phyloP scores from a whole-genome alignment of 2,113 vertebrate genomes.

The Damaliscus lunatus region DNA sequence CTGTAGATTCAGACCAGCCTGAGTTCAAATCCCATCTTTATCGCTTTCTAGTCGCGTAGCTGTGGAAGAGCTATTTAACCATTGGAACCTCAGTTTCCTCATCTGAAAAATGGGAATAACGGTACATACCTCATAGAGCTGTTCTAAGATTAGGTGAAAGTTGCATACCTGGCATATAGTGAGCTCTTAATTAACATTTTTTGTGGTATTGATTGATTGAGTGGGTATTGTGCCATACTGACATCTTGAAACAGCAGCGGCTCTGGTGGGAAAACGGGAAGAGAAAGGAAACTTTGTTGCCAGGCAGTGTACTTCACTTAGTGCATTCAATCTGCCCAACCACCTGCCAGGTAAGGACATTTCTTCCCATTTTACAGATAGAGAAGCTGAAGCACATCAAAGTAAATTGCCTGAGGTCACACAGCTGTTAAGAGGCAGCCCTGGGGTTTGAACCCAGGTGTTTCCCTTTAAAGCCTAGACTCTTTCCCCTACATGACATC shows the following conservation, averaged over 20 bases:
- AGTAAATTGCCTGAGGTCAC: neutral
- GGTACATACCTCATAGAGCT: neutral
- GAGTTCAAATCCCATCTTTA: neutral
- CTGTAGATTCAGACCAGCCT: neutral
- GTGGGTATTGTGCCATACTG: neutral
- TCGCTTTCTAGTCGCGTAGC: neutral
- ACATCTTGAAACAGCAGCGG: neutral
- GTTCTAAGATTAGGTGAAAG: neutral
- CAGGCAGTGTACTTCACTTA: no score
- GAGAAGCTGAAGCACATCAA: neutral
- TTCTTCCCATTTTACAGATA: neutral
- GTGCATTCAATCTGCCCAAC: neutral
- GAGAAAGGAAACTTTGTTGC: neutral
- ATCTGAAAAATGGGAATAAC: neutral
- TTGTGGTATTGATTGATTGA: neutral
- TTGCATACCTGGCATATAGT: accelerated
- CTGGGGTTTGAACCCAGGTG: neutral
- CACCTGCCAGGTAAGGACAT: neutral
- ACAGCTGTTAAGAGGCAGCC: neutral
- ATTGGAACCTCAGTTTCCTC: neutral
- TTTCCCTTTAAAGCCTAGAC: neutral
- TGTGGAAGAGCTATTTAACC: neutral
- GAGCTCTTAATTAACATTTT: neutral
- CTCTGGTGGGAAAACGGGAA: neutral
- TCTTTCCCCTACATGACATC: neutral